Conservation (phyloP, 2,797 vertebrate species). For the Aeoliscus strigatus region DNA sequence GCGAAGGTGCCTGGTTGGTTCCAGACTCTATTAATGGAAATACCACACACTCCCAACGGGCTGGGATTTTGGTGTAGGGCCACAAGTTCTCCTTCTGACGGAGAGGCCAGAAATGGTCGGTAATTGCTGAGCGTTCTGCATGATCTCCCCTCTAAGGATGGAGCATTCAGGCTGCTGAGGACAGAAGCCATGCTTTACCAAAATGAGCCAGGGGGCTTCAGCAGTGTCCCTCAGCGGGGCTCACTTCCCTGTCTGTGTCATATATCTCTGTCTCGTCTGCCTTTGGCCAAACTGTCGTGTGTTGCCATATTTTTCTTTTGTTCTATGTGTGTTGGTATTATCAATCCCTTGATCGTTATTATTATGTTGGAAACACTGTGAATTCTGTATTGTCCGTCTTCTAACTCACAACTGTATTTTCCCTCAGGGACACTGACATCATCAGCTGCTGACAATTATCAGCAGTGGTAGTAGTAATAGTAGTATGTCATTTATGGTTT, state of each 20-base stretch:
- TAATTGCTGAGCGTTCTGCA: slow-evolving; percentile 40
- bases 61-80: slow-evolving; percentile 23
- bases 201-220: slow-evolving; percentile 36
- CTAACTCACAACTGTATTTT: too few relatives aligned
- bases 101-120: slow-evolving; percentile 13
- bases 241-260: slow-evolving; percentile 8
- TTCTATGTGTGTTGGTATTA: too few relatives aligned
- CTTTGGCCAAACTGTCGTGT: too few relatives aligned
- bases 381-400: too few relatives aligned
- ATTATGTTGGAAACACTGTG: too few relatives aligned
- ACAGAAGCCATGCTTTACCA: slow-evolving; percentile 36
- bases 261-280: slow-evolving; percentile 8
- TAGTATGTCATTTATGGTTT: too few relatives aligned
- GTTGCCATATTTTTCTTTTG: too few relatives aligned
- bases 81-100: slow-evolving; percentile 11
- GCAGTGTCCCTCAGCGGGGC: slow-evolving; percentile 3
- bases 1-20: slow-evolving; percentile 36
- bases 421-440: too few relatives aligned
- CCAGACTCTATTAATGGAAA: slow-evolving; percentile 61
- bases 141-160: slow-evolving; percentile 36
- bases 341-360: too few relatives aligned
- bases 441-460: too few relatives aligned
- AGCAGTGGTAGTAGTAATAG: too few relatives aligned
- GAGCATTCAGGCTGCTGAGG: slow-evolving; percentile 26
- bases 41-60: slow-evolving; percentile 44